These are phyloP conservation scores for Xiphophorus couchianus DNA, from an alignment of 2,113 vertebrate genomes.

Conservation along the genomic window DNA sequence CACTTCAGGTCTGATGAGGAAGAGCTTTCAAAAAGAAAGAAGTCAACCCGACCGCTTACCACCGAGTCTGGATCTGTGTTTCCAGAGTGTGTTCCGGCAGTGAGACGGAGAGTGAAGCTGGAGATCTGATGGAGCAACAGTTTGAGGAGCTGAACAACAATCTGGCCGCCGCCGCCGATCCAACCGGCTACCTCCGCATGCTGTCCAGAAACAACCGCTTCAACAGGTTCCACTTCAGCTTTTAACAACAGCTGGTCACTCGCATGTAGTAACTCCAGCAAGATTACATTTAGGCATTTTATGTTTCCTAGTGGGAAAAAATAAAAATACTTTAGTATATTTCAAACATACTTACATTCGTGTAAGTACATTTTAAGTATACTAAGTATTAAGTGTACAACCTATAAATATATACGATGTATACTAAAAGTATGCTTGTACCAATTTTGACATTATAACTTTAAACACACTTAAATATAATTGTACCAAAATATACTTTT, in stretches of 20 bases:
- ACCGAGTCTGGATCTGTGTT: neutral
- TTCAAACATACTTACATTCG: no score
- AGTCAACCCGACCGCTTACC: neutral
- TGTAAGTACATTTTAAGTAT: no score
- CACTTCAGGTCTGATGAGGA: neutral
- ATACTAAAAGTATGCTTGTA: no score
- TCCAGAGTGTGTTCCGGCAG: slow-evolving; percentile 87
- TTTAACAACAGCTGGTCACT: neutral
- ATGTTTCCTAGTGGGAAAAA: no score
- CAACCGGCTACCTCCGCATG: slow-evolving; percentile 91
- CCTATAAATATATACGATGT: no score
- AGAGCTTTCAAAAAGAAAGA: neutral
- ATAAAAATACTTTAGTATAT: no score
- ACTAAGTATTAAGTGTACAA: no score
- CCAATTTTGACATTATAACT: no score
- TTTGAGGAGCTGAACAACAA: slow-evolving; percentile 89
- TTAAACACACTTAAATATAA: no score
- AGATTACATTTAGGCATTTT: no score
- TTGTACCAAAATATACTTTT: no score
- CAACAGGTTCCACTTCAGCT: slow-evolving; percentile 83
- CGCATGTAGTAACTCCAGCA: no score
- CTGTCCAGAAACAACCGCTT: slow-evolving; percentile 90
- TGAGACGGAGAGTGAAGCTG: slow-evolving; percentile 93
- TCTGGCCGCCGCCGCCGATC: slow-evolving; percentile 86
- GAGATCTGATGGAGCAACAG: slow-evolving; percentile 91